Evolutionary conservation across 2,797 vertebrate species (phyloP), one percentile per base, ranked within the genome.

Genomic region (Cercopithecus neglectus): DNA sequence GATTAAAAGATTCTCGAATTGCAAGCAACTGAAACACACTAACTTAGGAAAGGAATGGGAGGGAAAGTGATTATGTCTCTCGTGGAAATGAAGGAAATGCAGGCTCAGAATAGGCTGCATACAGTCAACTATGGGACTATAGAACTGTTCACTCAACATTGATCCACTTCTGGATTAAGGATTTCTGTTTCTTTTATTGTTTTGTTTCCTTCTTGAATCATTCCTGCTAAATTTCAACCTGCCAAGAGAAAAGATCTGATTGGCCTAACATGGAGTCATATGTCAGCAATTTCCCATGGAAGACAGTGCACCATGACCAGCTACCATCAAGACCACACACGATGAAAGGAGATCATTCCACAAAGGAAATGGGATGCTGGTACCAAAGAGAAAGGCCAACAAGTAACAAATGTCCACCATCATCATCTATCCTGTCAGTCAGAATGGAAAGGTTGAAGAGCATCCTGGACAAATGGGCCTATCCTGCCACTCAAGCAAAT

Each of bases 1-100:
- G 64, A 67, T n/a, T 67, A 61, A 88, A 88, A 28, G 53, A 67
- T 81, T 94, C 46, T 82, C 86, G 41, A 39, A 6, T 70, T 64
- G 14, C 33, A 44, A 76, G 33, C 22, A 75, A 76, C 11, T 72
- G 44, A 85, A 90, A 70, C 6, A 48, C 26, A 30, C n/a, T 87
- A 61, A 78, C 28, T 92, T 48, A 70, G 61, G 26, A 94, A 92
- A 91, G 19, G 44, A 84, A 74, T 8, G 10, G 10, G 81, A 72
- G 0, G 10, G 17, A 70, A 79, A 12, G 21, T 67, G 55, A 8
- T 9, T 26, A 17, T 21, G 14, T 44, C 30, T n/a, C 4, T 30
- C 7, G 7, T 17, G 53, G 36, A 48, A 36, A 19, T 79, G 41
- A 48, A 89, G 16, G 55, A 50, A 75, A 64, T 64, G 8, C 21